Conservation (phyloP, 2,888 invertebrate species). For the Smittia aterrima region DNA sequence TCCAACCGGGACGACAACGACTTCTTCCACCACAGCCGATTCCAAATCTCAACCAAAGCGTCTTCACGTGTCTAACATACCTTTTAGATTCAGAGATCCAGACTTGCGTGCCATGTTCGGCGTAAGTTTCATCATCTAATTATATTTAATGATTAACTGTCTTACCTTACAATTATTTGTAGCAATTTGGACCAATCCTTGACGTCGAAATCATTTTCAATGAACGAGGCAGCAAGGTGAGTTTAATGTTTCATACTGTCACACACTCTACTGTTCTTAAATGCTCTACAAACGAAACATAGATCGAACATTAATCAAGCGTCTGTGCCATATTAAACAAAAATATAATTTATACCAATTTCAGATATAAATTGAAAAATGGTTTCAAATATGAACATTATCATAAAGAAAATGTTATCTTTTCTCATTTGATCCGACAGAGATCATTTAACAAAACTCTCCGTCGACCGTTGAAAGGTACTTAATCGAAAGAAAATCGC, state of each 20-base stretch:
- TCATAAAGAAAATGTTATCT: conserved; percentile 8
- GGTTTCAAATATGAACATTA: conserved; percentile 12
- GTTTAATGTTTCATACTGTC: conserved; percentile 49
- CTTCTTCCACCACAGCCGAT: conserved; percentile 55
- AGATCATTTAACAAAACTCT: conserved; percentile 1
- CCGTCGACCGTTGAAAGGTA: conserved; percentile 16
- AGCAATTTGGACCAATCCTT: conserved; percentile 98
- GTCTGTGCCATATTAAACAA: conserved; percentile 18
- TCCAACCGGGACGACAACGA: conserved; percentile 47
- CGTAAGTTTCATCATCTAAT: conserved; percentile 64
- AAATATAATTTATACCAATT: conserved; percentile 13
- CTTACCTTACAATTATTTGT: conserved; percentile 50
- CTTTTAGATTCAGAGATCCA: conserved; percentile 98
- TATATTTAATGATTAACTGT: conserved; percentile 28
- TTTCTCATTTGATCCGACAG: neutral
- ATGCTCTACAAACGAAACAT: neutral
- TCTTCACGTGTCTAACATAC: conserved; percentile 99
- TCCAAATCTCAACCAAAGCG: conserved; percentile 80
- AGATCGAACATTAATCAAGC: neutral
- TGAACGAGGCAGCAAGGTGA: conserved; percentile 99
- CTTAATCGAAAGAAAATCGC: neutral
- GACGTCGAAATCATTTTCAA: conserved; percentile 99
- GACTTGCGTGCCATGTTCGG: conserved; percentile 98
- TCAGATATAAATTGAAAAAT: conserved; percentile 13
- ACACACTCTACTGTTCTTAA: neutral